Evolutionary conservation across 2,113 vertebrate species (phyloP).

Genomic region (Dermatemys mawii): DNA sequence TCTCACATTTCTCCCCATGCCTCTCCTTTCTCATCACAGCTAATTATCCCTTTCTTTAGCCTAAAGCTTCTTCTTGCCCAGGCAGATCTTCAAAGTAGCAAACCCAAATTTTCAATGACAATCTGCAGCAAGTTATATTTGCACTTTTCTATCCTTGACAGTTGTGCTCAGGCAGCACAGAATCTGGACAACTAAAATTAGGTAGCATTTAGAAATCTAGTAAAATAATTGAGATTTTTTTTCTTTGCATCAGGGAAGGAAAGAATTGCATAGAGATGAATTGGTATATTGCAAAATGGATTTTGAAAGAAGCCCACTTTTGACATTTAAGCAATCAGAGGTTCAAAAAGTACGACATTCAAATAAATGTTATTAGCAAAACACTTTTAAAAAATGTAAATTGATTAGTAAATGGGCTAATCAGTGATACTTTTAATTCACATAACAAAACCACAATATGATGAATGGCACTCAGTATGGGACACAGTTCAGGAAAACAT

Average conservation of each 20-base stretch:
- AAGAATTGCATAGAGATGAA: background rate
- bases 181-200: background rate
- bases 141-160: background rate
- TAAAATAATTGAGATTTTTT: background rate
- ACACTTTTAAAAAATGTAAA: background rate
- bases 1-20: background rate
- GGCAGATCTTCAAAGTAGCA: conserved; percentile 1
- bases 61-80: background rate
- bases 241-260: background rate
- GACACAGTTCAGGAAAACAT: background rate
- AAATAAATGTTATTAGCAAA: background rate
- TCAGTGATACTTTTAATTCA: background rate
- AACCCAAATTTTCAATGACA: background rate
- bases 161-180: background rate
- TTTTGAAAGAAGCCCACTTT: background rate
- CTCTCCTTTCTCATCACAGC: background rate
- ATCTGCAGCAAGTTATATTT: background rate
- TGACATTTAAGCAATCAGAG: background rate
- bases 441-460: background rate
- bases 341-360: background rate
- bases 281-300: background rate
- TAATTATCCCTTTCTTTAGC: background rate
- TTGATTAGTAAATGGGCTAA: background rate
- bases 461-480: background rate
- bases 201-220: background rate